Conservation (phyloP, 2,797 vertebrate genomes). For the Catharus ustulatus region DNA sequence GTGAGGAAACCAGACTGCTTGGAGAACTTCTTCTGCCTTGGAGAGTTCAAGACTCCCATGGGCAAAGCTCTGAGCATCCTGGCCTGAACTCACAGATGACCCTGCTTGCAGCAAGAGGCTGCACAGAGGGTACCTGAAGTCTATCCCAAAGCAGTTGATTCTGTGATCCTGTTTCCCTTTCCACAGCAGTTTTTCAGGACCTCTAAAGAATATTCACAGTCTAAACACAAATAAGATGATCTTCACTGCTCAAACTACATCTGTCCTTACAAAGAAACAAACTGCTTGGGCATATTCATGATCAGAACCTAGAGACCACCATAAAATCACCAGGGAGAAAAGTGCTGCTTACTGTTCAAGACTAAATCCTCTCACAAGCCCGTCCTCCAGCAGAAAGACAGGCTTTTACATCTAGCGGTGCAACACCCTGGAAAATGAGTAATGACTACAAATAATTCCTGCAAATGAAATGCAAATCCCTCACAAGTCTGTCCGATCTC, state of each 20-base stretch:
- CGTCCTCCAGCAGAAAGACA: neutral
- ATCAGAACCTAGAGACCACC: neutral
- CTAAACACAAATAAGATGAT: neutral
- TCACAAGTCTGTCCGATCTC: neutral
- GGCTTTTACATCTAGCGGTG: neutral
- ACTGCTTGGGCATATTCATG: neutral
- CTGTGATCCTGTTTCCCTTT: neutral
- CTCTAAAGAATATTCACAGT: neutral
- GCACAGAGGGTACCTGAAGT: neutral
- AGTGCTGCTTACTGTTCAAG: neutral
- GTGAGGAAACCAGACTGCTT: neutral
- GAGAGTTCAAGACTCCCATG: neutral
- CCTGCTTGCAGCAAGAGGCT: neutral
- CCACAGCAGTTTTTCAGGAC: neutral
- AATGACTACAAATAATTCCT: neutral
- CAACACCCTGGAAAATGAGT: neutral
- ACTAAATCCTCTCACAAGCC: neutral
- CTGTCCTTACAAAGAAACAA: neutral
- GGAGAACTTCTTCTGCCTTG: neutral
- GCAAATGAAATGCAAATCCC: conserved; percentile 2
- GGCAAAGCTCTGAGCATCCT: neutral
- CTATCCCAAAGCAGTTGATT: neutral
- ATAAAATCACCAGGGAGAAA: neutral
- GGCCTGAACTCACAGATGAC: neutral
- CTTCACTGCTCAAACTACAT: neutral